These are phyloP conservation scores for Molorchus minor DNA, from an alignment of 2,888 invertebrate species.

Conservation along the genomic window DNA sequence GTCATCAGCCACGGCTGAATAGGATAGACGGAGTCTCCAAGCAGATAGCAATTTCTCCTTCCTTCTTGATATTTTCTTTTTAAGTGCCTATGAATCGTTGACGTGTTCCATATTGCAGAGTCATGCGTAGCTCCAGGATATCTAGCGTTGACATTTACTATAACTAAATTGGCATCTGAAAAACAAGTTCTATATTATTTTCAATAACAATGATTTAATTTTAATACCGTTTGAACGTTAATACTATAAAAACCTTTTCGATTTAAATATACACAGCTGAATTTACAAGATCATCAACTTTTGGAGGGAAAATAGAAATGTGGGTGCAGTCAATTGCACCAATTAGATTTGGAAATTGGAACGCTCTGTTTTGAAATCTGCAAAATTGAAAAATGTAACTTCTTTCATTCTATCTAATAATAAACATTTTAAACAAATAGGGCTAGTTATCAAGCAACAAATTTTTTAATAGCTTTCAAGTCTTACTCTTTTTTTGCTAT, in stretches of 20 bases:
- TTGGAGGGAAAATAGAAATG: neutral
- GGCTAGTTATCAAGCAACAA: no score
- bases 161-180: neutral
- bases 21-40: constrained; percentile 7
- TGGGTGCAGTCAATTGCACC: constrained; percentile 8
- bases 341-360: constrained; percentile 6
- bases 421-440: neutral
- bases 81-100: neutral
- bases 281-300: neutral
- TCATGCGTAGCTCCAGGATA: constrained; percentile 8
- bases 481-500: neutral
- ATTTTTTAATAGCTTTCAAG: no score
- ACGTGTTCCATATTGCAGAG: constrained; percentile 1
- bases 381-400: neutral
- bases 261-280: constrained; percentile 9
- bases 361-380: constrained; percentile 4
- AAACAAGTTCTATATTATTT: no score
- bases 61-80: neutral
- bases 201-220: neutral
- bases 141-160: constrained; percentile 2
- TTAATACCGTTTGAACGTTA: constrained; percentile 8
- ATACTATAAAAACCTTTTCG: constrained; percentile 5
- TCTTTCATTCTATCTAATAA: no score
- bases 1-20: constrained; percentile 7
- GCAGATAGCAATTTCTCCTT: neutral